phyloP scores from a whole-genome alignment of 92 coral and sea anemone genomes.

The Isaurus tuberculatus region DNA sequence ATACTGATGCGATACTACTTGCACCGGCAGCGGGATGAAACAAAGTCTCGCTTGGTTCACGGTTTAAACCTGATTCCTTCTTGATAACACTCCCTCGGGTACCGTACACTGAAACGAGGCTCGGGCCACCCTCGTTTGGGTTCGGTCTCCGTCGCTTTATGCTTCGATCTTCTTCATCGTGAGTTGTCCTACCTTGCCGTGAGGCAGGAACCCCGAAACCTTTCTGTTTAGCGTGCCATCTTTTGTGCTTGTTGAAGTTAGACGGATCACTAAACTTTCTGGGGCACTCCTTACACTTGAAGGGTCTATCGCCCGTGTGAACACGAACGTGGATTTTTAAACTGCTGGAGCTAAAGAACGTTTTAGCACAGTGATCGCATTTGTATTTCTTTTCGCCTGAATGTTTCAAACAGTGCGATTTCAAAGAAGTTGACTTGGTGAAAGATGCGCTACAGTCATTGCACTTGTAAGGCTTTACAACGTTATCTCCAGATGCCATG shows the following conservation, averaged over 20 bases:
- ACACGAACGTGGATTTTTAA: slow-evolving; percentile 96
- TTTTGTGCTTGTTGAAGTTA: slow-evolving; percentile 97
- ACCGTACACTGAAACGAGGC: slow-evolving; percentile 40
- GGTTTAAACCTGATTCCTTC: slow-evolving; percentile 18
- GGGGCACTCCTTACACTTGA: slow-evolving; percentile 96
- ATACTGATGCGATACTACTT: not conserved
- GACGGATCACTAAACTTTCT: slow-evolving; percentile 98
- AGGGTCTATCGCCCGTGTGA: slow-evolving; percentile 97
- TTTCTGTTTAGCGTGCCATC: slow-evolving; percentile 94
- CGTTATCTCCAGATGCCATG: slow-evolving; percentile 12
- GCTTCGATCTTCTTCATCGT: slow-evolving; percentile 30
- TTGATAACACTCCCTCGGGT: slow-evolving; percentile 38
- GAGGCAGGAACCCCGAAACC: slow-evolving; percentile 62
- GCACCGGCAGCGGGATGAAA: slow-evolving; percentile 33
- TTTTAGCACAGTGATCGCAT: slow-evolving; percentile 92
- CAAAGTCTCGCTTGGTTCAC: slow-evolving; percentile 19
- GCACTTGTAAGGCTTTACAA: slow-evolving; percentile 74
- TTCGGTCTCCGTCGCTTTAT: slow-evolving; percentile 34
- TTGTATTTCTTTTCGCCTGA: slow-evolving; percentile 96
- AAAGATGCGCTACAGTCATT: slow-evolving; percentile 89
- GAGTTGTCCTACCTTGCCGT: slow-evolving; percentile 46
- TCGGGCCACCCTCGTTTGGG: slow-evolving; percentile 11
- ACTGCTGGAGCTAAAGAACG: slow-evolving; percentile 98
- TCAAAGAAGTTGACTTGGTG: slow-evolving; percentile 93
- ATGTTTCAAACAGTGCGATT: slow-evolving; percentile 94